These are phyloP conservation scores for Xiphorhynchus erythropygius DNA, from an alignment of 2,797 vertebrate species.

Conservation along the genomic window DNA sequence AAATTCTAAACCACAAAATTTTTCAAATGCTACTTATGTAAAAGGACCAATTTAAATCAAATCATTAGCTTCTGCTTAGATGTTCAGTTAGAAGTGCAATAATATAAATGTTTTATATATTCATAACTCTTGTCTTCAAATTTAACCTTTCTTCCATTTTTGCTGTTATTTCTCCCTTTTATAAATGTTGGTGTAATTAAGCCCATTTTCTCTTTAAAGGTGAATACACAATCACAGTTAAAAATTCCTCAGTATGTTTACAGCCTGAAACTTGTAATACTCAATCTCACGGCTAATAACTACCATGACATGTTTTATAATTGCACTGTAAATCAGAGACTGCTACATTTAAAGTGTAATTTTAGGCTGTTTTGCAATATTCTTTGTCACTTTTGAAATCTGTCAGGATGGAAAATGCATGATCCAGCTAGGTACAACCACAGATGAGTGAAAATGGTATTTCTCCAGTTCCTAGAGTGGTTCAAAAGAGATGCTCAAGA, in stretches of 20 bases:
- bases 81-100: constrained; percentile 21
- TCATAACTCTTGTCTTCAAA: constrained; percentile 9
- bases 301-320: constrained; percentile 3
- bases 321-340: constrained; percentile 31
- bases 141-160: constrained; percentile 4
- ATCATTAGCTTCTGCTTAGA: constrained; percentile 16
- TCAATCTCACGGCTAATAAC: constrained; percentile 27
- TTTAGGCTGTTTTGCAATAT: not conserved
- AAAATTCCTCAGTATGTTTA: not conserved
- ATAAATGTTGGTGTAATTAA: constrained; percentile 41
- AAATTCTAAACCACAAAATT: not conserved
- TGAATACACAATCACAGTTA: constrained; percentile 22
- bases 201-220: constrained; percentile 23
- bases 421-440: not conserved
- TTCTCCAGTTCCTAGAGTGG: not conserved
- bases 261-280: not conserved
- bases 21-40: constrained; percentile 13
- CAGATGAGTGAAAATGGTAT: not conserved
- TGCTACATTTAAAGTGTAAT: not conserved
- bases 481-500: not conserved
- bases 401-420: not conserved
- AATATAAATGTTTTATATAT: constrained; percentile 13
- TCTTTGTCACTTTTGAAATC: not conserved
- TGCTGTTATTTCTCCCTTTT: constrained; percentile 3
- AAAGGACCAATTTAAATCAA: constrained; percentile 23